phyloP scores from a whole-genome alignment of 2,797 vertebrate species.

The Momotus momota region DNA sequence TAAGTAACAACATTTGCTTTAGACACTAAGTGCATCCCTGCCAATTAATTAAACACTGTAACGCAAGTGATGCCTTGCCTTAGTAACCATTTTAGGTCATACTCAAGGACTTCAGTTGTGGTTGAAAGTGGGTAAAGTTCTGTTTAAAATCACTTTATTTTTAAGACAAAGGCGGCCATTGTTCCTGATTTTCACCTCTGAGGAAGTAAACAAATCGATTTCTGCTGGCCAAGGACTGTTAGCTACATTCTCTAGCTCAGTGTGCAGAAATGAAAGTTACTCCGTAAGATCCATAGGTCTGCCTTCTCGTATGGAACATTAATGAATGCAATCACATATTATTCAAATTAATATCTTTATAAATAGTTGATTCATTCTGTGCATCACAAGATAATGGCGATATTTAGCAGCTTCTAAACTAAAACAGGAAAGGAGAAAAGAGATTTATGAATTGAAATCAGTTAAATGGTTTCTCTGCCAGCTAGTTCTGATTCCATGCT shows the following conservation, averaged over 20 bases:
- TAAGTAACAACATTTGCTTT: background rate
- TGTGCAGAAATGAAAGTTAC: constrained; percentile 2
- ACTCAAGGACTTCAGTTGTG: background rate
- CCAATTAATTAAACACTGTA: background rate
- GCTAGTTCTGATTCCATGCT: constrained; percentile 69
- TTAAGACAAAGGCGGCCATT: background rate
- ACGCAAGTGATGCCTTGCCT: background rate
- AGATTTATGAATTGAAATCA: constrained; percentile 58
- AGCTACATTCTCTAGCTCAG: background rate
- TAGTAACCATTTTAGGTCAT: background rate
- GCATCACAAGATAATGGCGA: constrained; percentile 43
- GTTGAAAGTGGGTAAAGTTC: background rate
- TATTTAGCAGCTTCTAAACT: constrained; percentile 51
- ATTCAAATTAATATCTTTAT: constrained; percentile 59
- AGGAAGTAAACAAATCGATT: constrained; percentile 1
- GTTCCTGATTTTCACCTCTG: constrained; percentile 25
- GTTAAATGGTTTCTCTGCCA: constrained; percentile 65
- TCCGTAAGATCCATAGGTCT: background rate
- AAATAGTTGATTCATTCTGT: constrained; percentile 49
- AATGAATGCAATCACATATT: background rate
- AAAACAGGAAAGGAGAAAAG: background rate
- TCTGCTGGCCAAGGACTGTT: background rate
- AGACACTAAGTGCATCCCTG: background rate
- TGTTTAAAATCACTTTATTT: constrained; percentile 9
- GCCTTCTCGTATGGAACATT: background rate